Conservation (phyloP, 2,113 vertebrate species). For the Chionodraco myersi region DNA sequence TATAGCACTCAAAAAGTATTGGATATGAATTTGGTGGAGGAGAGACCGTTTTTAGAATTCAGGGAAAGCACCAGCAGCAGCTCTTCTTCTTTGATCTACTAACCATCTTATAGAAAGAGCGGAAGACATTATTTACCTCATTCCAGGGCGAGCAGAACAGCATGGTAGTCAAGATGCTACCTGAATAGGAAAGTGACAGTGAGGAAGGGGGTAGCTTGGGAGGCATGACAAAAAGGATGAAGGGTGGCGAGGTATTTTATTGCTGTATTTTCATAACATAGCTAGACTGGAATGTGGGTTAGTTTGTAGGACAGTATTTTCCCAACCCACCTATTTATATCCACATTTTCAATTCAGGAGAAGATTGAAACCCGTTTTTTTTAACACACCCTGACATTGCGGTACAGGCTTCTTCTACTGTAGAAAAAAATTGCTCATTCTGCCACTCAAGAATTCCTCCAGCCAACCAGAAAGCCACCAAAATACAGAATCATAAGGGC, state of each 20-base stretch:
- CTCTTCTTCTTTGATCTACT: slow-evolving; percentile 15
- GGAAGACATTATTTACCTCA: slow-evolving; percentile 23
- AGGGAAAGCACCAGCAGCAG: not conserved
- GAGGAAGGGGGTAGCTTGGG: not conserved
- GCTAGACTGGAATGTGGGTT: not conserved
- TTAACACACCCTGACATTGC: not conserved
- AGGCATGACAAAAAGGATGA: not conserved
- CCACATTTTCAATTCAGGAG: not conserved
- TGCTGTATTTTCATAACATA: not conserved
- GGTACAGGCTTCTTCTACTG: not conserved
- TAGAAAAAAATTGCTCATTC: not conserved
- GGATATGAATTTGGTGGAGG: not conserved
- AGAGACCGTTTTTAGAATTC: not conserved
- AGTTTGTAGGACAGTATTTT: not conserved
- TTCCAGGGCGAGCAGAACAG: slow-evolving; percentile 8
- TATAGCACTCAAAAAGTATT: not conserved
- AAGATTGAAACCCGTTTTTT: not conserved
- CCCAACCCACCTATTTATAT: not conserved
- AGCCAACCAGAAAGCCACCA: not conserved
- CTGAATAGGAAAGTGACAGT: slow-evolving; percentile 14
- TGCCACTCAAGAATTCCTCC: not conserved
- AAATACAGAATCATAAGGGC: not conserved
- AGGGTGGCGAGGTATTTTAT: not conserved
- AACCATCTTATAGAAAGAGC: not conserved
- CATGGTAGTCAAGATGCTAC: slow-evolving; percentile 9